Base-by-base conservation (phyloP, 2,113 vertebrate species). In the Pica pica region DNA sequence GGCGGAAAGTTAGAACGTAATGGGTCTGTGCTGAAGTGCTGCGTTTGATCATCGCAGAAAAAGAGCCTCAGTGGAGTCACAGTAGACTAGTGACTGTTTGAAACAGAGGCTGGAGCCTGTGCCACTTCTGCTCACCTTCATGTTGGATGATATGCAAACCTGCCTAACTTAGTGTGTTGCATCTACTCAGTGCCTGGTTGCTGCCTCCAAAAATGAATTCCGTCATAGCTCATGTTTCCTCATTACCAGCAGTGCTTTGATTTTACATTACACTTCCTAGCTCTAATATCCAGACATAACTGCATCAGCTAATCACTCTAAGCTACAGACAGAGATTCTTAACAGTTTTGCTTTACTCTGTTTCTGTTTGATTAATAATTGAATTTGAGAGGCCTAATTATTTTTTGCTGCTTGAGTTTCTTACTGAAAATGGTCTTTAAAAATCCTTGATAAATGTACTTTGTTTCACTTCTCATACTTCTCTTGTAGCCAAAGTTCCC, bases 401-500 rank as follows among this genome's bases (percentile, higher is more conserved):
- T 53, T 82, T 95, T 95, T 84, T 55, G 3, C 70, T 71, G 27
- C 31, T 77, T 28, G 22, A 81, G 8, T 44, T 83, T 85, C 67
- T 31, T 91, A 17, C 61, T 75, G 83, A 87, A 78, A 53, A 71
- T 80, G 27, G 61, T 82, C 50, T 89, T 94, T 81, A 41, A 90
- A 83, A 64, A 83, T 81, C 53, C n/a, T 61, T 87, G 55, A 71
- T 80, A 33, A 41, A 3, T 86, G 11, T 93, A 46, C 46, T 94
- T 68, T 16, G 7, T 68, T 68, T 55, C 16, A 19, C 21, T 95
- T 95, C 41, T 49, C 10, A 71, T 49, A 37, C 33, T 93, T 97
- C 24, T 94, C 49, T 69, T 93, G 30, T 84, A 99, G 99, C 98
- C 97, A 7, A 99, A 99, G 83, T 99, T 99, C 95, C 97, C 97